These are phyloP conservation scores for Malurus splendens DNA, from an alignment of 2,797 vertebrate species.

Conservation along the genomic window DNA sequence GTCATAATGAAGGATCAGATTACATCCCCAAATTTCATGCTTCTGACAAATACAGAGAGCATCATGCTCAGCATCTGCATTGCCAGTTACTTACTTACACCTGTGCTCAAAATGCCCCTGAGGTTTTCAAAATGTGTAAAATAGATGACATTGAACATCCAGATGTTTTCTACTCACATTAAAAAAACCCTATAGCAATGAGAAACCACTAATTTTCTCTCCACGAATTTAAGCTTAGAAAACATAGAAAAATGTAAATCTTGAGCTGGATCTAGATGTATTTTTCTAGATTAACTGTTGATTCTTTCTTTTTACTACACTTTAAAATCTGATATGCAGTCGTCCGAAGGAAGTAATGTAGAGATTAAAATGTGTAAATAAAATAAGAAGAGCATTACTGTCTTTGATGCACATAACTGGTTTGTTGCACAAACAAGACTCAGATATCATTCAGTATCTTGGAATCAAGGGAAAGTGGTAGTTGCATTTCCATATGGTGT, in stretches of 20 bases:
- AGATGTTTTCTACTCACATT: not conserved
- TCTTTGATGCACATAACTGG: not conserved
- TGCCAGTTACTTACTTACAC: not conserved
- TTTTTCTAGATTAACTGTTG: not conserved
- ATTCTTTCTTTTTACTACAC: not conserved
- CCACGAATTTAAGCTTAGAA: not conserved
- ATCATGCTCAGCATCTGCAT: not conserved
- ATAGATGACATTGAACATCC: not conserved
- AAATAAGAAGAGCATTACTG: not conserved
- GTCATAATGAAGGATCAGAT: not conserved
- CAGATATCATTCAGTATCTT: not conserved
- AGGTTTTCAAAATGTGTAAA: not conserved
- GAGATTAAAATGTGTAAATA: not conserved
- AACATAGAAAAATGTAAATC: not conserved
- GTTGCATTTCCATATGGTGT: not conserved
- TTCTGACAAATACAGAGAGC: not conserved
- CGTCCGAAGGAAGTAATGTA: not conserved
- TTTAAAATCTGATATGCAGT: not conserved
- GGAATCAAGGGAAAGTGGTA: not conserved
- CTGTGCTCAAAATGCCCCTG: not conserved
- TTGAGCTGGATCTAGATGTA: not conserved
- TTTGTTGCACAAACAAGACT: not conserved
- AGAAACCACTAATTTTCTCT: not conserved
- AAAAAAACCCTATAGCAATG: not conserved
- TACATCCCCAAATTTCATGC: not conserved